phyloP scores from a whole-genome alignment of 1,140 invertebrate genomes.

The Listronotus oregonensis region DNA sequence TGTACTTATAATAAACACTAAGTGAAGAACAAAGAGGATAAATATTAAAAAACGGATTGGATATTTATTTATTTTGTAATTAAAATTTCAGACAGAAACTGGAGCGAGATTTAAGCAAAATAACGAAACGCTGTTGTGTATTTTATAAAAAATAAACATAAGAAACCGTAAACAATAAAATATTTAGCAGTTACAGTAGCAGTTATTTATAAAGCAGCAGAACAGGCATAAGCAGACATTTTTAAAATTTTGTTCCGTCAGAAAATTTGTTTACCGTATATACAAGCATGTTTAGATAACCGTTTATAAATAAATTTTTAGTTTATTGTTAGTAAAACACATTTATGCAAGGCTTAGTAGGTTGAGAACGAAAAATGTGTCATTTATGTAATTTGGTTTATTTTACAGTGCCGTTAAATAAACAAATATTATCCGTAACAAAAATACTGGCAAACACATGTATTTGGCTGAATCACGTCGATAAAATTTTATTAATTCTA shows the following conservation, averaged over 20 bases:
- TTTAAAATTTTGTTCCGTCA: slow-evolving; percentile 22
- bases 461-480: slow-evolving; percentile 23
- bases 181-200: slow-evolving; percentile 17
- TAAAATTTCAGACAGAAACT: neutral
- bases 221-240: slow-evolving; percentile 19
- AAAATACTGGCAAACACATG: slow-evolving; percentile 18
- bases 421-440: slow-evolving; percentile 32
- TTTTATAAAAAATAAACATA: slow-evolving; percentile 7
- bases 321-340: slow-evolving; percentile 37
- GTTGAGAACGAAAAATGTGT: slow-evolving; percentile 35
- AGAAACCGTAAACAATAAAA: slow-evolving; percentile 25
- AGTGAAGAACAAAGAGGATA: too few species aligned
- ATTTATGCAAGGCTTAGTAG: slow-evolving; percentile 24
- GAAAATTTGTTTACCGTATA: slow-evolving; percentile 26
- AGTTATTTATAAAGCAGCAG: slow-evolving; percentile 24
- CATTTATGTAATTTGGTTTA: slow-evolving; percentile 27
- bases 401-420: slow-evolving; percentile 26
- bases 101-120: neutral
- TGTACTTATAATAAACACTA: too few species aligned
- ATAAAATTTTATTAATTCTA: slow-evolving; percentile 25
- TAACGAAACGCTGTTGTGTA: neutral
- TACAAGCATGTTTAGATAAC: slow-evolving; percentile 32
- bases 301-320: slow-evolving; percentile 36
- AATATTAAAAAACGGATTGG: too few species aligned
- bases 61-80: neutral